These are phyloP conservation scores for Petrocephalus schoutedeni DNA, from an alignment of 2,797 vertebrate genomes.

Conservation along the genomic window DNA sequence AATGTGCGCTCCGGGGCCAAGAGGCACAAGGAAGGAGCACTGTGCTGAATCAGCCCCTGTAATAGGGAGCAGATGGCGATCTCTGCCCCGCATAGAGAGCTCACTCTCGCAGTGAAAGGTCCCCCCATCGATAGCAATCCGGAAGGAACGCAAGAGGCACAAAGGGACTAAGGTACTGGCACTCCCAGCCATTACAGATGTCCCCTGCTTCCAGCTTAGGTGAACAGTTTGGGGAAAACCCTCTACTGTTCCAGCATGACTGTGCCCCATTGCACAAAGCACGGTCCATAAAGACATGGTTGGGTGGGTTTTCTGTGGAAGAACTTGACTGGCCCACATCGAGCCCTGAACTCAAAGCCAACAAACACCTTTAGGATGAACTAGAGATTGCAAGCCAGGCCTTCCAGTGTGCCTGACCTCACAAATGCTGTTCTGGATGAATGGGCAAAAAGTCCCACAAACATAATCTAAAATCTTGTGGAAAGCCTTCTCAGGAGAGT, in stretches of 20 bases:
- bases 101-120: background rate
- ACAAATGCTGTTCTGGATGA: background rate
- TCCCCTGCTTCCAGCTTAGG: background rate
- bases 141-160: background rate
- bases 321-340: background rate
- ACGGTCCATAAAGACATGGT: no score
- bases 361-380: background rate
- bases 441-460: background rate
- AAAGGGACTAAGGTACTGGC: background rate
- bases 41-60: constrained; percentile 36
- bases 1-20: constrained; percentile 45
- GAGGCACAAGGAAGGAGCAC: constrained; percentile 37
- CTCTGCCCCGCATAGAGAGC: no score
- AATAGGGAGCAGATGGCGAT: constrained; percentile 61
- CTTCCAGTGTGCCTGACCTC: background rate
- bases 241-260: no score
- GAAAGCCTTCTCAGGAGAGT: background rate
- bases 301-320: background rate
- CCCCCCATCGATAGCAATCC: background rate
- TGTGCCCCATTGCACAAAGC: no score
- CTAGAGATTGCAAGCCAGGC: background rate
- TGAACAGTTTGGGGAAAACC: background rate
- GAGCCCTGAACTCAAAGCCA: background rate
- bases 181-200: background rate
- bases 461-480: background rate